Base-by-base conservation (phyloP, 2,797 vertebrate genomes). In the Melanotaenia boesemani region DNA sequence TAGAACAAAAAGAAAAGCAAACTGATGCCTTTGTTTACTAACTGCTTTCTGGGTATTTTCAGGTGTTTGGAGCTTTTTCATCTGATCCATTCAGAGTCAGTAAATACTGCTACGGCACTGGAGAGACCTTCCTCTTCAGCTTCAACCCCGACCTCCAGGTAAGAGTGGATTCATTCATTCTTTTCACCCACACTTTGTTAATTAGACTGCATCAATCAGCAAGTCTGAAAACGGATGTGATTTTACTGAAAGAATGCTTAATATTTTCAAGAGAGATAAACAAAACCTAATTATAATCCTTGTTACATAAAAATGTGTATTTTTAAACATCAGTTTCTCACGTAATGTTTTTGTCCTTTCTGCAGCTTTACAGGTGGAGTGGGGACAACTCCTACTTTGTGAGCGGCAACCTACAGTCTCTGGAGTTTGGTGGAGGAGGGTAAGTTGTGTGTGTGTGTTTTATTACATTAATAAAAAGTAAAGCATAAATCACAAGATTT, bases 51-150 rank as follows among this genome's bases (percentile, higher is more conserved):
- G 77, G 69, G 78, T 72, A 41, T 68, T 77, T 73, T 39, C 90
- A 99, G 98, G 95, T 99, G 81, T 99, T 99, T 87, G 98, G 98
- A 48, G 97, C 96, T 0, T 98, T 99, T 61, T 97, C 96, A 41
- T 97, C 98, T 0, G 95, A 98, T 87, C 95, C 98, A 7, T 99
- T 99, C 94, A 95, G 79, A 94, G 95, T 98, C 83, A 99, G 97
- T 86, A 95, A 96, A 85, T 95, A 95, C 84, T 99, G 97, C 82
- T 99, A 98, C 2, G 98, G 98, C 76, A 99, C 97, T 5, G 98
- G 98, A 74, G 98, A 99, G 90, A 99, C 97, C 10, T 99, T 99
- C 83, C 95, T 99, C 32, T 99, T 96, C 89, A 97, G 95, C 18
- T 99, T 98, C 90, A 94, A 93, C 86, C 96, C 97, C 5, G 94